Evolutionary conservation across 2,113 vertebrate genomes (phyloP).

Genomic region (Xenopus borealis): DNA sequence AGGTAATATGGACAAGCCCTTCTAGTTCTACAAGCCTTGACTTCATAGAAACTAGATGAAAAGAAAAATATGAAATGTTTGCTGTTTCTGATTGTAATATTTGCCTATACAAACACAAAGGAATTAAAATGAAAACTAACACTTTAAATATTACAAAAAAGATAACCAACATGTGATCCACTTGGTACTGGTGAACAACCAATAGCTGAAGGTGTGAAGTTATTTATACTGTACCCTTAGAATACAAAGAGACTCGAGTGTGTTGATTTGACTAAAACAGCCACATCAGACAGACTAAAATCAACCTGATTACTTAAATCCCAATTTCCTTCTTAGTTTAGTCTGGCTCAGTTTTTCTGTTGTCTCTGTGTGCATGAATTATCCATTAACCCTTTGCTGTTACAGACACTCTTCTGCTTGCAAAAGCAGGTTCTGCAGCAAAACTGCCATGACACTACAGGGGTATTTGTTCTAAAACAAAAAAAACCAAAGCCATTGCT

Average conservation of each 20-base stretch:
- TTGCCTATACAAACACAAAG: too few species aligned
- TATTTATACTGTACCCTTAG: neutral
- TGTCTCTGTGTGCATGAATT: conserved; percentile 13
- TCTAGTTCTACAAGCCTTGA: too few species aligned
- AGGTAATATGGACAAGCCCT: too few species aligned
- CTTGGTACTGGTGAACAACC: too few species aligned
- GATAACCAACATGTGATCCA: too few species aligned
- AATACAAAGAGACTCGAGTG: too few species aligned
- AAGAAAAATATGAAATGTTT: too few species aligned
- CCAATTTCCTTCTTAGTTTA: conserved; percentile 12
- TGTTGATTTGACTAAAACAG: neutral
- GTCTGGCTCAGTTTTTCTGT: conserved; percentile 17
- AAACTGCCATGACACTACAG: neutral
- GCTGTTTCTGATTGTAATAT: too few species aligned
- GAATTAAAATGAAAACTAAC: too few species aligned
- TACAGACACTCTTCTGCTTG: neutral
- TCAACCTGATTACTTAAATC: conserved; percentile 11
- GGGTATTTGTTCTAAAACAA: neutral
- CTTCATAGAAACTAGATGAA: too few species aligned
- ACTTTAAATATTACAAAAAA: too few species aligned
- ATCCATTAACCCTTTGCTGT: conserved; percentile 16
- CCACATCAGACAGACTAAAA: neutral
- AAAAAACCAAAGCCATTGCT: neutral
- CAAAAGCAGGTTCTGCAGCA: neutral
- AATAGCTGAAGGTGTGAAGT: too few species aligned